A percentile compares a stretch with the other conserved stretches of the same genome.
phyloP scores from a whole-genome alignment of 2,797 vertebrate genomes.

The Enoplosus armatus region DNA sequence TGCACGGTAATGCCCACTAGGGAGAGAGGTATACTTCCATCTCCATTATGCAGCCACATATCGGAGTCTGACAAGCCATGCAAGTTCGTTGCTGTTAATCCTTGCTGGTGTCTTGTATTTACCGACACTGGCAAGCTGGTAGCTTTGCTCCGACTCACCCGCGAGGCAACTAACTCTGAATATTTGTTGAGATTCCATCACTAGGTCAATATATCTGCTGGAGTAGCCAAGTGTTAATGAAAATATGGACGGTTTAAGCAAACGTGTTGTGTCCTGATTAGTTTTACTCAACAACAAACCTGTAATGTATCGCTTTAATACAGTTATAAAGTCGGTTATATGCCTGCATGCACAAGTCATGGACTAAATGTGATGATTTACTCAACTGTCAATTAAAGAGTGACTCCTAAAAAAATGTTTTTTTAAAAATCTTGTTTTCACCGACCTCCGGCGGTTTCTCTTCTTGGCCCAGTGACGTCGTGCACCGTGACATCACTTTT shows the following conservation, averaged over 20 bases:
- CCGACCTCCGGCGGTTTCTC: background rate
- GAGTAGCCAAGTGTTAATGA: background rate
- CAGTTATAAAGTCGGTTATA: background rate
- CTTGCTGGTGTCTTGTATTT: background rate
- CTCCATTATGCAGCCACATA: background rate
- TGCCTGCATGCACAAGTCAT: background rate
- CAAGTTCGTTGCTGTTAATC: background rate
- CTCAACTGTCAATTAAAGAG: background rate
- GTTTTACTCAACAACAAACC: background rate
- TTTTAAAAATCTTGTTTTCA: no score
- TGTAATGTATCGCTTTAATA: background rate
- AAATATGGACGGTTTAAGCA: background rate
- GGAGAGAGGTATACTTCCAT: background rate
- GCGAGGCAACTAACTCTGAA: background rate
- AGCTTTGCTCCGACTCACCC: background rate
- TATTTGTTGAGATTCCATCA: background rate
- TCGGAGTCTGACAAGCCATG: background rate
- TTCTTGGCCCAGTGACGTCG: background rate
- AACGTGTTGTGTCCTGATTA: background rate
- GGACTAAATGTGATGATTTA: background rate
- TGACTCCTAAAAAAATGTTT: no score
- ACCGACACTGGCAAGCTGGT: background rate
- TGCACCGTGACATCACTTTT: background rate
- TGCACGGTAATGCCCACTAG: background rate
- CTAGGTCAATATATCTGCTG: background rate